Conservation (phyloP, 2,888 invertebrate genomes). For the Tetragonisca angustula region DNA sequence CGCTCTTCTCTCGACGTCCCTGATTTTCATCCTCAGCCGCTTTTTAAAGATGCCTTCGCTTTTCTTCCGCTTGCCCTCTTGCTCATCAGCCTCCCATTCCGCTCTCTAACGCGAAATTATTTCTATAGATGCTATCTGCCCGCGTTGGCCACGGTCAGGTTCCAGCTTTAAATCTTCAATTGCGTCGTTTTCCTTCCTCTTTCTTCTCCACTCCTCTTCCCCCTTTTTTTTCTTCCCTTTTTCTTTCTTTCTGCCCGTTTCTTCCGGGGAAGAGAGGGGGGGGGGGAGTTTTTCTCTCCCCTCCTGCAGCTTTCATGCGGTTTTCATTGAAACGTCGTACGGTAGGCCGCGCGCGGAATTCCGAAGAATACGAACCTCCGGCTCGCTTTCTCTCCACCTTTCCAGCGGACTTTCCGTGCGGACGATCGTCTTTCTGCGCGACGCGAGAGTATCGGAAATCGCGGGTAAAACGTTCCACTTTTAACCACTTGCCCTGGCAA, state of each 20-base stretch:
- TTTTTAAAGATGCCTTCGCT: constrained; percentile 55
- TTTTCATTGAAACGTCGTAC: constrained; percentile 7
- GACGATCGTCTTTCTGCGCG: neutral
- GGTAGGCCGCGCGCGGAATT: neutral
- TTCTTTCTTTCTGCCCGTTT: neutral
- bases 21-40: constrained; percentile 71
- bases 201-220: no score
- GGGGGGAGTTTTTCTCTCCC: neutral
- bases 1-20: constrained; percentile 56
- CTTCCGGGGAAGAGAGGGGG: neutral
- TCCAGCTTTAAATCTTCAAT: constrained; percentile 14
- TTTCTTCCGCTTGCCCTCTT: constrained; percentile 56
- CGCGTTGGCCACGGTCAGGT: constrained; percentile 3
- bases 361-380: neutral
- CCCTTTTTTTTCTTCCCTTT: no score
- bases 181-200: neutral
- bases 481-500: no score
- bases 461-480: neutral
- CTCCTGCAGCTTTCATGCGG: neutral
- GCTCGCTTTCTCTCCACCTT: neutral
- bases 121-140: neutral
- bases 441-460: constrained; percentile 8
- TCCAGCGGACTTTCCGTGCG: neutral
- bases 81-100: constrained; percentile 5
- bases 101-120: neutral